Evolutionary conservation across 1,140 invertebrate species (phyloP).

Genomic region (Panulirus ornatus): DNA sequence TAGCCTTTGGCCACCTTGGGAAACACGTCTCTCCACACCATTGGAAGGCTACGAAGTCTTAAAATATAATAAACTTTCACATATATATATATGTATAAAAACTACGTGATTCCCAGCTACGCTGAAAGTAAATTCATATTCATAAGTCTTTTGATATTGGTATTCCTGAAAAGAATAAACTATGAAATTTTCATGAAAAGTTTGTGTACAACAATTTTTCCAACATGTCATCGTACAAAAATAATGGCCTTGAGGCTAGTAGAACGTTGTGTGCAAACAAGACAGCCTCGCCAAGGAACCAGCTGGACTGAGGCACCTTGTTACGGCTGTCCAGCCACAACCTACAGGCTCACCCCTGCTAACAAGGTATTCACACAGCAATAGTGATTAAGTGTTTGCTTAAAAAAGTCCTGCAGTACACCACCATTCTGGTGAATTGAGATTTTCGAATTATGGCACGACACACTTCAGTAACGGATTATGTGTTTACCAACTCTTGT

Average conservation of each 20-base stretch:
- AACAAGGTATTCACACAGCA: too few species aligned
- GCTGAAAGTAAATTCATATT: not conserved
- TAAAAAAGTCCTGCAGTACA: too few species aligned
- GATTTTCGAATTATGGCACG: too few species aligned
- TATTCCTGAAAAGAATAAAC: not conserved
- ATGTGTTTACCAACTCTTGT: too few species aligned
- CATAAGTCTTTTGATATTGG: not conserved
- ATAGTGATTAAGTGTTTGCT: too few species aligned
- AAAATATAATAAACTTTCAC: not conserved
- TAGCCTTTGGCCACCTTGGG: not conserved
- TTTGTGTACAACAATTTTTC: not conserved
- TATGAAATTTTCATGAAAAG: not conserved
- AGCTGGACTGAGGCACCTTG: too few species aligned
- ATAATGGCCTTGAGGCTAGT: not conserved
- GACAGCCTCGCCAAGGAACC: not conserved
- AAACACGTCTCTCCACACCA: not conserved
- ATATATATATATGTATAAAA: not conserved
- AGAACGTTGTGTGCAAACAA: not conserved
- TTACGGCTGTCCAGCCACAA: too few species aligned
- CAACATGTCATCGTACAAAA: not conserved
- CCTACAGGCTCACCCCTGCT: too few species aligned
- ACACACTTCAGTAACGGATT: too few species aligned
- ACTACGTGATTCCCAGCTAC: not conserved
- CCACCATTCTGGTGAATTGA: too few species aligned
- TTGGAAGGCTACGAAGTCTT: not conserved